Percentiles rank a stretch among this genome's conserved stretches.
Evolutionary conservation across 2,113 vertebrate species (phyloP).

Genomic region (Toxotes jaculatrix): DNA sequence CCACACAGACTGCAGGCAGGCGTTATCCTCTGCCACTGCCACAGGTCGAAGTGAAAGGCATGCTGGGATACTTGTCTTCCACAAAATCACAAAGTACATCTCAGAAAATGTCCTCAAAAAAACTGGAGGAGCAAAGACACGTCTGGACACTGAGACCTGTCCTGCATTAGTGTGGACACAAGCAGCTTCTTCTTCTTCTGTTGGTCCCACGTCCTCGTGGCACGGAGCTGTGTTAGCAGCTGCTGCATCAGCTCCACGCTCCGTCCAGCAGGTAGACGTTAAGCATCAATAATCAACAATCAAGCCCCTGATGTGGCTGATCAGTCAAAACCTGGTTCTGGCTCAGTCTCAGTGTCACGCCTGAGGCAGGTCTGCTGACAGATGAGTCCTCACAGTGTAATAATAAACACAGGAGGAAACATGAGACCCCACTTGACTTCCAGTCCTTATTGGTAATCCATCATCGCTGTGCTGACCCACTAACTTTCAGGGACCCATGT

Average conservation of each 20-base stretch:
- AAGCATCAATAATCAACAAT: slow-evolving; percentile 42
- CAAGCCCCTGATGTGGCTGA: slow-evolving; percentile 36
- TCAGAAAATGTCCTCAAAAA: no score
- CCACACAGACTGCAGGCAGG: no score
- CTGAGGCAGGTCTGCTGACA: slow-evolving; percentile 56
- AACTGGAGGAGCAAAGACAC: no score
- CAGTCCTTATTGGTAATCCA: slow-evolving; percentile 67
- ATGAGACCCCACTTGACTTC: slow-evolving; percentile 62
- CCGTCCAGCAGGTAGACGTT: slow-evolving; percentile 5
- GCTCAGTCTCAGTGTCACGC: slow-evolving; percentile 34
- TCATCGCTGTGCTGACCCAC: slow-evolving; percentile 66
- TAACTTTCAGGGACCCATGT: slow-evolving; percentile 55
- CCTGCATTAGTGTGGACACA: not conserved
- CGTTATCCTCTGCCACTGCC: no score
- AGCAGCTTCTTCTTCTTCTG: not conserved
- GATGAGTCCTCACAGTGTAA: slow-evolving; percentile 61
- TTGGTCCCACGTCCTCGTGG: slow-evolving; percentile 9
- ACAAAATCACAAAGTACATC: no score
- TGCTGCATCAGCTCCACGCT: slow-evolving; percentile 10
- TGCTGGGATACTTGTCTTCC: no score
- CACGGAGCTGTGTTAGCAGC: not conserved
- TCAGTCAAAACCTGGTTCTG: slow-evolving; percentile 33
- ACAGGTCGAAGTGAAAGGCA: no score
- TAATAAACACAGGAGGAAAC: slow-evolving; percentile 74
- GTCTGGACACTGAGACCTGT: not conserved